phyloP scores from a whole-genome alignment of 2,797 vertebrate genomes.

The Syngnathus rostellatus region DNA sequence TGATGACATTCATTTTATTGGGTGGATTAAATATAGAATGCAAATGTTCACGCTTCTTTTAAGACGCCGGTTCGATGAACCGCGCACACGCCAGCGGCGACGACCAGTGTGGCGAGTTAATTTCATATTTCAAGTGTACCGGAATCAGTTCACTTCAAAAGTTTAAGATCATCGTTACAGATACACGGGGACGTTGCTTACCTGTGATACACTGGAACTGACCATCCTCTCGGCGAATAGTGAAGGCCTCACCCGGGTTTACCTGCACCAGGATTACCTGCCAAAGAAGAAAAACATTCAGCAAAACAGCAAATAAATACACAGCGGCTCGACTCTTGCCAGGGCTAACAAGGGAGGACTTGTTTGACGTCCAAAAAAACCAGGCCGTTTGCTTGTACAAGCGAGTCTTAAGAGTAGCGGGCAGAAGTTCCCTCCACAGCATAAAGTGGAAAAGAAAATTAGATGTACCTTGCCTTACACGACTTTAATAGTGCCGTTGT shows the following conservation, averaged over 20 bases:
- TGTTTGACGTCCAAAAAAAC: not conserved
- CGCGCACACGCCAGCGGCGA: too few species aligned
- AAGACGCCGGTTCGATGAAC: too few species aligned
- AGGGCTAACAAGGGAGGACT: not conserved
- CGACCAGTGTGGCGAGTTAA: too few species aligned
- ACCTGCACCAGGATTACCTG: constrained; percentile 99
- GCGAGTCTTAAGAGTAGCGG: not conserved
- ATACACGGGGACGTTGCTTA: constrained; percentile 53
- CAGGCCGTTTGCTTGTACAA: not conserved
- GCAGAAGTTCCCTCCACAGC: not conserved
- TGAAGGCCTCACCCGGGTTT: constrained; percentile 98
- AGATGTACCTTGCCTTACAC: not conserved
- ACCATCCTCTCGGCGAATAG: constrained; percentile 98
- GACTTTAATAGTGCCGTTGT: too few species aligned
- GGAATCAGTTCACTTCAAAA: not conserved
- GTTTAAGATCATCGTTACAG: not conserved
- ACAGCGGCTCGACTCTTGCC: not conserved
- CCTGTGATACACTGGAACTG: constrained; percentile 99
- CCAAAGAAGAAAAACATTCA: constrained; percentile 18
- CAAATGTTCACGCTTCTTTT: too few species aligned
- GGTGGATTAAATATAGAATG: too few species aligned
- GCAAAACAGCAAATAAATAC: not conserved
- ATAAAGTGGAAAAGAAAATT: not conserved
- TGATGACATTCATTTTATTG: too few species aligned
- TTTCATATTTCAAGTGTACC: not conserved